Conservation (phyloP, 2,888 invertebrate species). For the Drosophila anceps region DNA sequence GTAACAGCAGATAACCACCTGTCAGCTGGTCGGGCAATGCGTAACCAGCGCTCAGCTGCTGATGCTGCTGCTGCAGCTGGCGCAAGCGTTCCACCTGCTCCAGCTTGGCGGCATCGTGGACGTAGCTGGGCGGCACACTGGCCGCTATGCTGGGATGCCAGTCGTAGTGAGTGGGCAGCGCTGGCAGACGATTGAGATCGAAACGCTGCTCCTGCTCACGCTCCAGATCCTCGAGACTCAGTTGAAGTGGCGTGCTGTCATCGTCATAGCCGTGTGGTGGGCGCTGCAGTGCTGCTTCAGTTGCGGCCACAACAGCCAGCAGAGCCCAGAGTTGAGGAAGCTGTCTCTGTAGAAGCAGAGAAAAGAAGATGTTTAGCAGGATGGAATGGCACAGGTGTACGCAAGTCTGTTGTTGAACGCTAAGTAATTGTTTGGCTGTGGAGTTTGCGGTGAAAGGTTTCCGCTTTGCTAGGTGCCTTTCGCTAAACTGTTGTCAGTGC, state of each 20-base stretch:
- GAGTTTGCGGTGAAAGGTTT: conserved; percentile 70
- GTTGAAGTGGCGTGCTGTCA: conserved; percentile 85
- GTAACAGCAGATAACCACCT: conserved; percentile 42
- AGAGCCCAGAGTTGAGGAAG: conserved; percentile 36
- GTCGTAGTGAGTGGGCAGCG: conserved; percentile 66
- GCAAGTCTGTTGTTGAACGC: conserved; percentile 15
- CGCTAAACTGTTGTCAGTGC: conserved; percentile 34
- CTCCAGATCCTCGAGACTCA: conserved; percentile 91
- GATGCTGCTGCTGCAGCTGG: conserved; percentile 60
- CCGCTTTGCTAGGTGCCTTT: conserved; percentile 52
- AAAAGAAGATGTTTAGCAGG: conserved; percentile 33
- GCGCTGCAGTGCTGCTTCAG: conserved; percentile 34
- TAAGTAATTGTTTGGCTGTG: conserved; percentile 8
- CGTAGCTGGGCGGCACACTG: conserved; percentile 67
- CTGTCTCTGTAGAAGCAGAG: conserved; percentile 28
- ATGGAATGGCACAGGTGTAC: conserved; percentile 11
- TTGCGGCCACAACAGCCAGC: conserved; percentile 29
- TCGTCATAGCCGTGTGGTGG: conserved; percentile 62
- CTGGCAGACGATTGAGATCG: conserved; percentile 62
- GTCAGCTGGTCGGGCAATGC: conserved; percentile 58
- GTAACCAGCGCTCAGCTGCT: conserved; percentile 68
- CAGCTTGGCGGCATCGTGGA: conserved; percentile 62
- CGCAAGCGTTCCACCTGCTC: conserved; percentile 58
- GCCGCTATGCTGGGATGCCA: conserved; percentile 69
- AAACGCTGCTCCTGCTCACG: conserved; percentile 85